phyloP scores from a whole-genome alignment of 2,113 vertebrate species.

The Microtus richardsoni region DNA sequence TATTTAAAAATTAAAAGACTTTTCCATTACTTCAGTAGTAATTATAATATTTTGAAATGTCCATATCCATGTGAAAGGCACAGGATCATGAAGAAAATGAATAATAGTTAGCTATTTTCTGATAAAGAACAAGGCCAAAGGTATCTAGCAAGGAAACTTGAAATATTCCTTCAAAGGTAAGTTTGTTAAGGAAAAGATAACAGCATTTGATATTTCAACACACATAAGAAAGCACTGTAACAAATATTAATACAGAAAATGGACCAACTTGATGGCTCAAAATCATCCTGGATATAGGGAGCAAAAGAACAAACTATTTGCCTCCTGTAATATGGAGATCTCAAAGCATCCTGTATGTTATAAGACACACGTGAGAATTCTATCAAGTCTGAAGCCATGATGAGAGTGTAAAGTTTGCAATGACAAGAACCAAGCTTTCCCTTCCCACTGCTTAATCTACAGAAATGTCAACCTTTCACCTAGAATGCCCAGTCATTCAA shows the following conservation, averaged over 20 bases:
- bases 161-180: constrained; percentile 64
- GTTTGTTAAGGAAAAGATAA: constrained; percentile 2
- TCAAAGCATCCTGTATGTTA: not conserved
- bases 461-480: constrained; percentile 38
- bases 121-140: constrained; percentile 60
- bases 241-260: constrained; percentile 26
- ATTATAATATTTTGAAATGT: constrained; percentile 64
- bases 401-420: not conserved
- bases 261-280: not conserved
- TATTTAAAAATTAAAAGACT: not conserved
- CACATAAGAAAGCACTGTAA: not conserved
- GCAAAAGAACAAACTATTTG: not conserved
- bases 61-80: constrained; percentile 38
- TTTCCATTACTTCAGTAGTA: constrained; percentile 6
- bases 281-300: constrained; percentile 12
- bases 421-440: not conserved
- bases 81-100: constrained; percentile 47
- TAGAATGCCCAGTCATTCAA: not conserved
- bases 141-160: constrained; percentile 10
- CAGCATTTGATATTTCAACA: not conserved
- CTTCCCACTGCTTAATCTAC: constrained; percentile 15
- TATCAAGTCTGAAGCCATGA: not conserved
- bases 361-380: not conserved
- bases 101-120: constrained; percentile 61
- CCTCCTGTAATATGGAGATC: not conserved